phyloP scores from a whole-genome alignment of 2,113 vertebrate genomes.

The Gasterosteus nipponicus region DNA sequence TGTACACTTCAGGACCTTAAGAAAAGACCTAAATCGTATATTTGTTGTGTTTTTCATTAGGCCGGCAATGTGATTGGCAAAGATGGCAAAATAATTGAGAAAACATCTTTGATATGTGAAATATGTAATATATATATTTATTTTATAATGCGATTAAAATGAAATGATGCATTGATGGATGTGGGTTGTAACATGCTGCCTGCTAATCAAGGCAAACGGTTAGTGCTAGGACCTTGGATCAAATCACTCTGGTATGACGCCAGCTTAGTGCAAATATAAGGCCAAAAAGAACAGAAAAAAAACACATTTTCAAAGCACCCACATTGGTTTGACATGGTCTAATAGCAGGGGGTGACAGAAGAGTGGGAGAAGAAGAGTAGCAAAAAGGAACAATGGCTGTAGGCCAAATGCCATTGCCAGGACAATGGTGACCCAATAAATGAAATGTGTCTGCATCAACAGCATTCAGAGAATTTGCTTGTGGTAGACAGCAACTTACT shows the following conservation, averaged over 20 bases:
- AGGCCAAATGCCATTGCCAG: constrained; percentile 27
- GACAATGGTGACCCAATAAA: constrained; percentile 56
- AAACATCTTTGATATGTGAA: not conserved
- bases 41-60: not conserved
- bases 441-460: constrained; percentile 35
- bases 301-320: constrained; percentile 16
- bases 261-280: not conserved
- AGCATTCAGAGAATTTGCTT: constrained; percentile 38
- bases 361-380: constrained; percentile 20
- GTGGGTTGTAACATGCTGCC: not conserved
- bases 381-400: constrained; percentile 20
- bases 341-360: constrained; percentile 17
- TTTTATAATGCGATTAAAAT: not conserved
- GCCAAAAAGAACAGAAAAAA: constrained; percentile 3
- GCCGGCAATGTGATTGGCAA: constrained; percentile 9
- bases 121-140: constrained; percentile 3
- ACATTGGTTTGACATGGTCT: constrained; percentile 35
- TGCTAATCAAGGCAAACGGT: not conserved
- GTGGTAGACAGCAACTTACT: constrained; percentile 7
- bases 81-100: not conserved
- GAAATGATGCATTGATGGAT: not conserved
- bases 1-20: not conserved
- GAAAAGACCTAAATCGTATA: not conserved
- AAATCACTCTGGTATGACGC: not conserved
- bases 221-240: not conserved